Evolutionary conservation across 1,140 invertebrate species (phyloP), one percentile per base, ranked within the genome.

Genomic region (Vollenhovia emeryi): DNA sequence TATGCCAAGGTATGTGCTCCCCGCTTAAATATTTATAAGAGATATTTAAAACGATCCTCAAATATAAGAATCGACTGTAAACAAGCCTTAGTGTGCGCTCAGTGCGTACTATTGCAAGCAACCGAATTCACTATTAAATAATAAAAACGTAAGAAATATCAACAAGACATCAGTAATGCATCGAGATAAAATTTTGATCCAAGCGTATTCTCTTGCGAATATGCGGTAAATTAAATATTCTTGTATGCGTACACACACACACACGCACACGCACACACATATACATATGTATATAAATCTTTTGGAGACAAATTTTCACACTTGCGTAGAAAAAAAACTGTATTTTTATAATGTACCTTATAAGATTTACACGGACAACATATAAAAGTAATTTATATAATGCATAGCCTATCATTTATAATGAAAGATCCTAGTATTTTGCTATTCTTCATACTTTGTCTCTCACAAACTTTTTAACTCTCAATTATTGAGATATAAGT

Each of bases 331-430:
- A 66, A 86, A 85, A 88, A 74, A 50, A 73, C 3, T 27, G 11
- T 87, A 66, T 68, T 62, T 84, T 62, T 69, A 36, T 73, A 78
- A 66, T 69, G 13, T 66, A 45, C 3, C 52, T 13, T 40, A 68
- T n/a, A 24, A 15, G 21, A 36, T 60, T 74, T 74, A 75, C 21
- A 18, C 18, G 9, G 33, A 36, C 13, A 33, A 52, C 45, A 66
- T 88, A 80, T 79, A 84, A 62, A 84, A 85, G 45, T 86, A 75
- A 40, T 59, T 76, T 78, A 43, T 78, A 43, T 68, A 50, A 52
- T 66, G 21, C 2, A 60, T 36, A 24, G 9, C n/a, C 48, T 30
- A 45, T 69, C 21, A 13, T 21, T 62, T 69, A 71, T 43, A 21
- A 30, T 45, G 0, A 74, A 43, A 74, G 33, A 27, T 30, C 15